Evolutionary conservation across 2,113 vertebrate genomes (phyloP).

Genomic region (Varanus salvator): DNA sequence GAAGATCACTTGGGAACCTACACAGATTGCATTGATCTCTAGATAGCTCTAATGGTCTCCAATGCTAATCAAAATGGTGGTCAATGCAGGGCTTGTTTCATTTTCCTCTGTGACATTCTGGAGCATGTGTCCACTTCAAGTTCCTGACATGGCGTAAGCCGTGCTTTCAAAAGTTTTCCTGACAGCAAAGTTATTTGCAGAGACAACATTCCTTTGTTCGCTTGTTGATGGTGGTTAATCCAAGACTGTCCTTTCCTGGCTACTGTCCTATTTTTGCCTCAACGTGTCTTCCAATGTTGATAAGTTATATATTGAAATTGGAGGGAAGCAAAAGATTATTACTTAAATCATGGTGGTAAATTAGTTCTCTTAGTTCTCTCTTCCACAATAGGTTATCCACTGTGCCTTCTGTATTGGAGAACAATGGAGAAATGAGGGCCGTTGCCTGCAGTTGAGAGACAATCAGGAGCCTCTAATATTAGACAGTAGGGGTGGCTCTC

Average conservation of each 20-base stretch:
- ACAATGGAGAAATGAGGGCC: not conserved
- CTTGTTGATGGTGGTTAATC: not conserved
- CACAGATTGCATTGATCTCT: not conserved
- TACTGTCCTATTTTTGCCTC: not conserved
- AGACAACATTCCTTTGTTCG: not conserved
- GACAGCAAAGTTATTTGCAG: not conserved
- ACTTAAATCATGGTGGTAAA: not conserved
- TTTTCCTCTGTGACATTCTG: not conserved
- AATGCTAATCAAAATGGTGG: not conserved
- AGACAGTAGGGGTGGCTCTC: constrained; percentile 8
- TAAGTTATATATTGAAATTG: not conserved
- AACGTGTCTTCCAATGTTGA: not conserved
- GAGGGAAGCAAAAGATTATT: not conserved
- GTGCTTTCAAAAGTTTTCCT: too few relatives aligned
- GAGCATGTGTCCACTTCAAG: too few relatives aligned
- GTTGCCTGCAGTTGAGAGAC: constrained; percentile 3
- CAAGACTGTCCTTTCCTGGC: not conserved
- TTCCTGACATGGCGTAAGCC: not conserved
- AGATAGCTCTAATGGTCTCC: not conserved
- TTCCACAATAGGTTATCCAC: constrained; percentile 18
- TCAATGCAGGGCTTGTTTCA: not conserved
- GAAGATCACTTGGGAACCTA: not conserved
- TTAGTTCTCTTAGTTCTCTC: not conserved
- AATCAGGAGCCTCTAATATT: not conserved
- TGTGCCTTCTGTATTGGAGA: not conserved